A percentile compares a stretch with the other conserved stretches of the same genome.
Conservation (phyloP, 2,888 invertebrate genomes). For the Hirtodrosophila cameraria region DNA sequence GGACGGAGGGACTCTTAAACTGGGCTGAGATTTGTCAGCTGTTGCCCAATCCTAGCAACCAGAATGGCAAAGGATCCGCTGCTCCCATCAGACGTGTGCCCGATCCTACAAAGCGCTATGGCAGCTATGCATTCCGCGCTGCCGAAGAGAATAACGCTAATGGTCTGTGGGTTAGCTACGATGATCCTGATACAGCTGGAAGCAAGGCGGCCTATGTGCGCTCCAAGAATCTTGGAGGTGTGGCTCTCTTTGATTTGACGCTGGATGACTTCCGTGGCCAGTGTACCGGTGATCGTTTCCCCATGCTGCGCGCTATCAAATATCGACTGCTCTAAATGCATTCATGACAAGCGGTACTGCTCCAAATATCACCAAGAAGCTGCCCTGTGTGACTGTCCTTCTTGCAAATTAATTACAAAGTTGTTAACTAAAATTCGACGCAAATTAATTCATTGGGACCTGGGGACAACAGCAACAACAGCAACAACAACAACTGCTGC, state of each 20-base stretch:
- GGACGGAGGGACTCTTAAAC: slow-evolving; percentile 89
- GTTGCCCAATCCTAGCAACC: slow-evolving; percentile 87
- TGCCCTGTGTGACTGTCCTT: slow-evolving; percentile 31
- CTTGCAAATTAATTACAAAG: slow-evolving; percentile 79
- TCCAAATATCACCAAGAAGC: slow-evolving; percentile 43
- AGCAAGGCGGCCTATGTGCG: slow-evolving; percentile 90
- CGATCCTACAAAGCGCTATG: slow-evolving; percentile 92
- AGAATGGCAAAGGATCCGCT: slow-evolving; percentile 86
- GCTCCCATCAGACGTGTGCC: slow-evolving; percentile 89
- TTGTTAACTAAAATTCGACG: slow-evolving; percentile 72
- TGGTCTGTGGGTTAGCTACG: slow-evolving; percentile 93
- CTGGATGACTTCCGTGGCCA: slow-evolving; percentile 92
- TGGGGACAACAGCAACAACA: no score
- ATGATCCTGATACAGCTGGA: slow-evolving; percentile 92
- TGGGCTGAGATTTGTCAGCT: slow-evolving; percentile 92
- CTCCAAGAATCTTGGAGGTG: slow-evolving; percentile 90
- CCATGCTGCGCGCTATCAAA: slow-evolving; percentile 91
- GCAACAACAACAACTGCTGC: slow-evolving; percentile 4
- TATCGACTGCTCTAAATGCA: slow-evolving; percentile 84
- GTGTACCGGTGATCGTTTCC: slow-evolving; percentile 92
- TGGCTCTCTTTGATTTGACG: slow-evolving; percentile 90
- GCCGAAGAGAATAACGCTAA: slow-evolving; percentile 87
- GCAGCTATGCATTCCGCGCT: slow-evolving; percentile 90
- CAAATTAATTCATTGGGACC: slow-evolving; percentile 74
- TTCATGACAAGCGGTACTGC: background rate